Evolutionary conservation across 2,888 invertebrate species (phyloP), one percentile per base, ranked within the genome.

Genomic region (Parapristionchus giblindavisi): DNA sequence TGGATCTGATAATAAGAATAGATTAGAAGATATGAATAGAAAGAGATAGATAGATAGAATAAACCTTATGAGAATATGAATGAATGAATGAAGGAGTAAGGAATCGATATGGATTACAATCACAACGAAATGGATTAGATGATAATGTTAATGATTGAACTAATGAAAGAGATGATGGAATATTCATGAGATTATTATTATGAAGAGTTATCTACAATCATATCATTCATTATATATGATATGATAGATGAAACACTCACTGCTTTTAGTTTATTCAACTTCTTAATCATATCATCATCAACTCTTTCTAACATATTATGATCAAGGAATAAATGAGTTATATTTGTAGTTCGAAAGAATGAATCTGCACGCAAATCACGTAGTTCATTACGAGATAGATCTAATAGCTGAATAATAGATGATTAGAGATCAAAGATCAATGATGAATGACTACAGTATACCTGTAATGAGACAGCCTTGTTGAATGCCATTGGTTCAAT

Each of bases 41-140:
- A n/a, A n/a, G n/a, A n/a, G n/a, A n/a, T n/a, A n/a, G n/a, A n/a
- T n/a, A n/a, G n/a, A n/a, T n/a, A n/a, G n/a, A n/a, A n/a, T n/a
- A n/a, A n/a, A n/a, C n/a, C n/a, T n/a, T n/a, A n/a, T n/a, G n/a
- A n/a, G n/a, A 54, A 24, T 8, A 5, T 3, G 43, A 48, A 8
- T 2, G 43, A 63, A 21, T 2, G 63, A 63, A 32, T 6, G n/a
- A 24, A 38, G 11, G 24, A 66, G 43, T 27, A 34, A 27, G 34
- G 75, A 82, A 82, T 27, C 77, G 58, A 17, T 48, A 48, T 11
- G 58, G 56, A 54, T 82, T 24, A 21, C 88, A 88, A 76, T 88
- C 88, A 76, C 88, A 88, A 40, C 85, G 81, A 77, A 87, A 85
- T n/a, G 85, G 86, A 70, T 88, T 88, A 8, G 72, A 76, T 3